phyloP scores from a whole-genome alignment of 2,113 vertebrate species.

The human (Homo sapiens) region DNA sequence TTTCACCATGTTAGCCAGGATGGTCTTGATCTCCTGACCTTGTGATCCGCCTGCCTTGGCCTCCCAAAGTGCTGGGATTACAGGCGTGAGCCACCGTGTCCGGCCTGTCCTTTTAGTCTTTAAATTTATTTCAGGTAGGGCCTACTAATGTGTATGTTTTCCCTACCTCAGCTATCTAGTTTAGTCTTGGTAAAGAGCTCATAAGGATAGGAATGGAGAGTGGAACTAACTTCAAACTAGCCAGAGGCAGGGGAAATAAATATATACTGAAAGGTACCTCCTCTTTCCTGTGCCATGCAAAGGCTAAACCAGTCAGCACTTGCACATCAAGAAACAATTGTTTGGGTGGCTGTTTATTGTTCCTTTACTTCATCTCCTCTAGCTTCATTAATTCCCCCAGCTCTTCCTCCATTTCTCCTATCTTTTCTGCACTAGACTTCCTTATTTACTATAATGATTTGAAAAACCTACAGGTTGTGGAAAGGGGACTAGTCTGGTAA shows the following conservation, averaged over 20 bases:
- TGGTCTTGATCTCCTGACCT: too few species aligned
- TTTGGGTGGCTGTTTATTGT: background rate
- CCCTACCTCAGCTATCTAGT: background rate
- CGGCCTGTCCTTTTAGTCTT: background rate
- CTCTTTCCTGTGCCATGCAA: background rate
- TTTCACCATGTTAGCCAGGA: too few species aligned
- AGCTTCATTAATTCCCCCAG: background rate
- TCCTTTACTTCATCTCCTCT: background rate
- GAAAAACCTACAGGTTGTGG: background rate
- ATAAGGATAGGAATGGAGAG: background rate
- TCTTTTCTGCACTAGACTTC: background rate
- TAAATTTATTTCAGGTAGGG: background rate
- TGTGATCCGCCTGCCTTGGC: too few species aligned
- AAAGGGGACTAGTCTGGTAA: background rate
- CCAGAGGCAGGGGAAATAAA: background rate
- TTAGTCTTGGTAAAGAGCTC: background rate
- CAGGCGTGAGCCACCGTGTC: too few species aligned
- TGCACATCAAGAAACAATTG: background rate
- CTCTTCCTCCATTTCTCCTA: background rate
- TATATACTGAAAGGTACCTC: background rate
- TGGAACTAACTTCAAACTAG: background rate
- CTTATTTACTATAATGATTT: background rate
- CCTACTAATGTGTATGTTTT: background rate
- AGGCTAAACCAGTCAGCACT: background rate
- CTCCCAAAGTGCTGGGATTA: too few species aligned